Evolutionary conservation across 2,888 invertebrate genomes (phyloP).

Genomic region (Sipha maydis): DNA sequence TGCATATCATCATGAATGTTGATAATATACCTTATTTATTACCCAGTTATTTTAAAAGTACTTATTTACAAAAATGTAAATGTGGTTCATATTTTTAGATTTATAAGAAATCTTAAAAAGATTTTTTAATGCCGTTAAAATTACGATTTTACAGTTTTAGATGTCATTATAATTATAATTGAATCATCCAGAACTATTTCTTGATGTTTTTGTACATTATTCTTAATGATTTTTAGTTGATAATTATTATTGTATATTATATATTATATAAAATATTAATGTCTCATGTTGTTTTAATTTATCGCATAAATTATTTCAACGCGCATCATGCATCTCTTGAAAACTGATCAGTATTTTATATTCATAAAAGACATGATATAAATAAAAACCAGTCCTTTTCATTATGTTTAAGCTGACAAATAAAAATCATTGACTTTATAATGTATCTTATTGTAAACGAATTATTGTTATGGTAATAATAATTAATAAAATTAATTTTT

Average conservation of each 20-base stretch:
- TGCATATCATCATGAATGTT: too few relatives aligned
- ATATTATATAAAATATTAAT: not conserved
- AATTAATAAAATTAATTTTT: too few relatives aligned
- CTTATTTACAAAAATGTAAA: too few relatives aligned
- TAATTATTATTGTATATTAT: not conserved
- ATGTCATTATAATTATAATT: not conserved
- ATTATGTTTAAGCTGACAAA: not conserved
- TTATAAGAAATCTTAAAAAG: too few relatives aligned
- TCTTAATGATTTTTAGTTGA: not conserved
- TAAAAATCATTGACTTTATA: not conserved
- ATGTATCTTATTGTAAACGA: too few relatives aligned
- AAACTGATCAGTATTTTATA: not conserved
- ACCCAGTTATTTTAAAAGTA: too few relatives aligned
- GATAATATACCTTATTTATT: too few relatives aligned
- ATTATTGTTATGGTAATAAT: too few relatives aligned
- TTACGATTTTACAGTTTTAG: not conserved
- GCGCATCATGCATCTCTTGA: constrained; percentile 7
- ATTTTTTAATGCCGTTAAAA: too few relatives aligned
- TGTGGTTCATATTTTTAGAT: too few relatives aligned
- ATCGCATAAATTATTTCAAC: not conserved
- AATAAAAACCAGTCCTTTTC: not conserved
- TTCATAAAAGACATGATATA: not conserved
- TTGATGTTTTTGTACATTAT: not conserved
- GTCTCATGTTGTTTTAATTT: not conserved
- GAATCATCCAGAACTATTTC: not conserved